Percentiles rank a stretch among this genome's conserved stretches.
Evolutionary conservation across 1,140 invertebrate species (phyloP).

Genomic region (Monochamus saltuarius): DNA sequence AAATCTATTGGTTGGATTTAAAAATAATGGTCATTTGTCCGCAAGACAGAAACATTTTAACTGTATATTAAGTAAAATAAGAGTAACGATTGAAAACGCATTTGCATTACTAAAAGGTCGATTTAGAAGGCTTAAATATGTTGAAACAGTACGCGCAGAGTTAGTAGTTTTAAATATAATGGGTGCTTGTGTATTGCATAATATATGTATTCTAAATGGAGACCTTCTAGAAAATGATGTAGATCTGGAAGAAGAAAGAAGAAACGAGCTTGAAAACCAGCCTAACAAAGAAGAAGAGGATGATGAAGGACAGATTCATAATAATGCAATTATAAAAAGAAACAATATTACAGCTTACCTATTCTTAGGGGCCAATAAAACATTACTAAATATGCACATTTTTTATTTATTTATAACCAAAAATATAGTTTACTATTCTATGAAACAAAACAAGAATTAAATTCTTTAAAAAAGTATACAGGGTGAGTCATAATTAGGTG

Average conservation of each 20-base stretch:
- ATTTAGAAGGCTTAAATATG: background rate
- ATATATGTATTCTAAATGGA: background rate
- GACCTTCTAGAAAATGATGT: slow-evolving; percentile 1
- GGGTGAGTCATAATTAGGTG: no score
- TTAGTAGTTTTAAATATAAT: background rate
- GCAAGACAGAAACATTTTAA: background rate
- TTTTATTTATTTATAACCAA: no score
- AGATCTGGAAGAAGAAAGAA: slow-evolving; percentile 2
- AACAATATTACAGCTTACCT: no score
- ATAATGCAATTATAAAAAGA: no score
- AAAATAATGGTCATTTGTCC: background rate
- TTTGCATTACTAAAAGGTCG: background rate
- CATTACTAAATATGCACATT: no score
- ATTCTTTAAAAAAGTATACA: no score
- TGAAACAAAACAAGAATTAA: no score
- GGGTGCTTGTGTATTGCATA: background rate
- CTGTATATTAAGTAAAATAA: background rate
- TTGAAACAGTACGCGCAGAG: no score
- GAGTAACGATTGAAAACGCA: slow-evolving; percentile 1
- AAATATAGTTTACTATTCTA: no score
- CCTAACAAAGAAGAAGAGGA: background rate
- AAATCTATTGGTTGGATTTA: background rate
- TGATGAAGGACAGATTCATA: background rate
- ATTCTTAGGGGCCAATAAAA: no score
- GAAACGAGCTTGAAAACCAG: background rate